Conservation (phyloP, 2,888 invertebrate genomes). For the Leptinotarsa juncta region DNA sequence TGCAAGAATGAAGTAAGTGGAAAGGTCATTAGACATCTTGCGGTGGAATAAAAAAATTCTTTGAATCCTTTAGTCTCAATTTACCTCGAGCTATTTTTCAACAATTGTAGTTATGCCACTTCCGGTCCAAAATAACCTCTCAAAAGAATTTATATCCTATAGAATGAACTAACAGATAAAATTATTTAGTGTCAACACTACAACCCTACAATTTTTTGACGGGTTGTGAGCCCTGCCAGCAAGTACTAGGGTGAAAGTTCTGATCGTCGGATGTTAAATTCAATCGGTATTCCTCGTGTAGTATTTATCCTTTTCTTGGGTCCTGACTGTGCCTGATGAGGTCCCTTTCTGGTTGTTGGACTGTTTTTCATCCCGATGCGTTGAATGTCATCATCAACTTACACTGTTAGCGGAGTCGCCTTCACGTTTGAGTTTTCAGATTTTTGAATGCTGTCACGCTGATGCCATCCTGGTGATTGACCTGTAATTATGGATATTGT, state of each 20-base stretch:
- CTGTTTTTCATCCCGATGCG: neutral
- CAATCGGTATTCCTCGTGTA: neutral
- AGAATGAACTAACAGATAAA: neutral
- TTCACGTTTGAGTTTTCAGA: slow-evolving; percentile 2
- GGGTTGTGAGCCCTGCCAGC: no score
- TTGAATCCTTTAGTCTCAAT: neutral
- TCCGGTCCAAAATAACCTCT: neutral
- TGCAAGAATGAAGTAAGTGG: no score
- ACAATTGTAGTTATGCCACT: no score
- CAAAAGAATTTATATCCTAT: neutral
- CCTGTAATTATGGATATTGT: neutral
- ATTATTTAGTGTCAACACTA: no score
- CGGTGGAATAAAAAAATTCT: neutral
- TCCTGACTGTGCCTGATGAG: neutral
- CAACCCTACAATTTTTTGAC: no score
- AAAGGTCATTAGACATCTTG: neutral
- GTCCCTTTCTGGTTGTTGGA: neutral
- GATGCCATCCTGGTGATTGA: neutral
- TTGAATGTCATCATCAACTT: neutral
- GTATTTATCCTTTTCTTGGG: neutral
- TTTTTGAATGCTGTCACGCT: neutral
- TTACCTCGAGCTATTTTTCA: no score
- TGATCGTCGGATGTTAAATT: neutral
- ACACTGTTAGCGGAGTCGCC: neutral
- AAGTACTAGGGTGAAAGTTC: no score